phyloP scores from a whole-genome alignment of 2,113 vertebrate species.

The Alexandromys fortis region DNA sequence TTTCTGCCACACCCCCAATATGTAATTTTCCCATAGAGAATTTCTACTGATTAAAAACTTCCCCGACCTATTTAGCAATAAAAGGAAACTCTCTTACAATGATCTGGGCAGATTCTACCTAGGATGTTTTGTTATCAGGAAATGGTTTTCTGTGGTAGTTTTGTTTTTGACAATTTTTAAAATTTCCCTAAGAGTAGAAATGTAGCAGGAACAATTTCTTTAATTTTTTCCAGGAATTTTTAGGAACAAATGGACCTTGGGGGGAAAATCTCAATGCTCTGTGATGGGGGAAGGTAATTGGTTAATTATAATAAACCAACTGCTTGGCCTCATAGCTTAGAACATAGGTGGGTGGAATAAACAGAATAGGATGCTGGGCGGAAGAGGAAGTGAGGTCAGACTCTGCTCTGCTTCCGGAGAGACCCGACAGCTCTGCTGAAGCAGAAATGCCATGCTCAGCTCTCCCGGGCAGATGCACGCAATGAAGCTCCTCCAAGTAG shows the following conservation, averaged over 20 bases:
- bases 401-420: no score
- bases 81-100: not conserved
- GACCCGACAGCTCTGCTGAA: no score
- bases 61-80: not conserved
- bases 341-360: no score
- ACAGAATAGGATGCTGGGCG: no score
- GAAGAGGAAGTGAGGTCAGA: no score
- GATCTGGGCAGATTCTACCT: not conserved
- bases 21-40: not conserved
- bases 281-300: no score
- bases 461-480: no score
- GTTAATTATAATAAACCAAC: no score
- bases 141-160: conserved; percentile 43
- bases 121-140: not conserved
- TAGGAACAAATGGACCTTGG: not conserved
- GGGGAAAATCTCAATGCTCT: no score
- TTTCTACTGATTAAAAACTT: not conserved
- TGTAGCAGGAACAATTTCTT: not conserved
- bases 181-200: not conserved
- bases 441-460: no score
- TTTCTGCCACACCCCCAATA: not conserved
- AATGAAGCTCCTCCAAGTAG: no score
- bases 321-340: no score
- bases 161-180: conserved; percentile 4
- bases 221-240: not conserved